Percentiles rank a stretch among this genome's conserved stretches.
These are phyloP conservation scores for Ictidomys tridecemlineatus DNA, from an alignment of 2,113 vertebrate genomes.

Conservation along the genomic window DNA sequence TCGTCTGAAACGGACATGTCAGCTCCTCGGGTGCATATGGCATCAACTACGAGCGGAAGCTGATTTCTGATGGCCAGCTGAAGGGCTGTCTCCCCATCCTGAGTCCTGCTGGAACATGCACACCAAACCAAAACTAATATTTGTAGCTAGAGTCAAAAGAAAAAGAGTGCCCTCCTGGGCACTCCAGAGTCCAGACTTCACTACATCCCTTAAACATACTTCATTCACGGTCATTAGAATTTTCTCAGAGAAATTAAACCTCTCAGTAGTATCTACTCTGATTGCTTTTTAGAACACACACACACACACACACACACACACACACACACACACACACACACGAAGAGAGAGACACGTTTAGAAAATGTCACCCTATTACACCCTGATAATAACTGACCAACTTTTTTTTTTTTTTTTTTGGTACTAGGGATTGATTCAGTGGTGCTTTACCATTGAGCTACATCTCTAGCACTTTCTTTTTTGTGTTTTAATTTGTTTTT, in stretches of 20 bases:
- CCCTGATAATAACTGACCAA: neutral
- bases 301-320: too few species aligned
- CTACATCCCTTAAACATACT: neutral
- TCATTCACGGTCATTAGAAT: neutral
- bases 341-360: neutral
- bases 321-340: too few species aligned
- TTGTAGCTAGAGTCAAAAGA: neutral
- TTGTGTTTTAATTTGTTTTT: too few species aligned
- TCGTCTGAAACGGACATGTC: constrained; percentile 98
- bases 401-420: neutral
- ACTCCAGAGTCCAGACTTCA: neutral
- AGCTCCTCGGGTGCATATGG: constrained; percentile 97
- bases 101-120: constrained; percentile 89
- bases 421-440: too few species aligned
- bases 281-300: neutral
- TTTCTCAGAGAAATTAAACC: neutral
- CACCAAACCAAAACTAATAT: neutral
- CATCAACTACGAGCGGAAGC: constrained; percentile 97
- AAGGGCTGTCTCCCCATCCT: constrained; percentile 95
- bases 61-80: constrained; percentile 98
- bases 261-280: neutral
- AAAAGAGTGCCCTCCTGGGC: neutral
- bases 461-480: too few species aligned
- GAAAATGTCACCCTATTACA: neutral
- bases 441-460: too few species aligned